Conservation (phyloP, 2,888 invertebrate species). For the Philonicus albiceps region DNA sequence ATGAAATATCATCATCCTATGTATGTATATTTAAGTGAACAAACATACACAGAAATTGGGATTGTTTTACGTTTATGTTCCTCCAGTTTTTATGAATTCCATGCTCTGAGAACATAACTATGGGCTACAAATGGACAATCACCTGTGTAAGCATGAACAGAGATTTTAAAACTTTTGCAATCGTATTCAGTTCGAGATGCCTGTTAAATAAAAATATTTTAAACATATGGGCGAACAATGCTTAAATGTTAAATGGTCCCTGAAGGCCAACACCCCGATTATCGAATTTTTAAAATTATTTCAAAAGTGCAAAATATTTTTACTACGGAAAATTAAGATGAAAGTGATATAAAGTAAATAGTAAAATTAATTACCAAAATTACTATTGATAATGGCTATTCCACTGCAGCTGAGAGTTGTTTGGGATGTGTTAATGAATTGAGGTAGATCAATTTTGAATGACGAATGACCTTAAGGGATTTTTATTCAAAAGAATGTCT, state of each 20-base stretch:
- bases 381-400: neutral
- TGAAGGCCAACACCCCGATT: neutral
- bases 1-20: neutral
- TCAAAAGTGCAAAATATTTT: neutral
- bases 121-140: neutral
- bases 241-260: neutral
- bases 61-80: neutral
- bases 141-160: neutral
- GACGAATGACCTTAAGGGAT: no score
- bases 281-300: neutral
- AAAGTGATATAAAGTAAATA: neutral
- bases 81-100: neutral
- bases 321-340: neutral
- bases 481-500: no score
- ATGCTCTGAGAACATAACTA: neutral
- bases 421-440: no score
- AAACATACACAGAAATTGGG: neutral
- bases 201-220: neutral
- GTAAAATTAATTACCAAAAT: neutral
- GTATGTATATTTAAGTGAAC: neutral
- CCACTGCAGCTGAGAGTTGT: neutral
- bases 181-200: neutral
- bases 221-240: neutral
- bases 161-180: neutral
- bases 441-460: no score